Percentiles rank a stretch among this genome's conserved stretches.
These are phyloP conservation scores for Listronotus oregonensis DNA, from an alignment of 1,140 invertebrate species.

Conservation along the genomic window DNA sequence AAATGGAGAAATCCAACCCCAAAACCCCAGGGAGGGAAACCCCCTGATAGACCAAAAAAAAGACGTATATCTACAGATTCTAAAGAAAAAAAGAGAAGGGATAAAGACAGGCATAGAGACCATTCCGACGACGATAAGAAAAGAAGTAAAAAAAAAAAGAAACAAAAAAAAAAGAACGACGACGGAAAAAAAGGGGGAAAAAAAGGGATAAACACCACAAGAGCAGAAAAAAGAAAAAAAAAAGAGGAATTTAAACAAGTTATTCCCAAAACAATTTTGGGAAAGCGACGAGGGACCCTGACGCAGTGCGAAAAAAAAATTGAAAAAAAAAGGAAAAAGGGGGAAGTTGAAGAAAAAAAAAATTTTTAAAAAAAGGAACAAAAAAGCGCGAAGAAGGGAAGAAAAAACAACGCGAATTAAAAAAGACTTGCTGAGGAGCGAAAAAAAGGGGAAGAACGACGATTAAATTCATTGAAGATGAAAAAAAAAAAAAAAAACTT, in stretches of 20 bases:
- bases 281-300: conserved; percentile 51
- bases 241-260: conserved; percentile 58
- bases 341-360: conserved; percentile 24
- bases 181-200: conserved; percentile 60
- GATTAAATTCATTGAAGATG: conserved; percentile 54
- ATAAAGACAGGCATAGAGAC: conserved; percentile 56
- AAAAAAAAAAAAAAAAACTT: conserved; percentile 58
- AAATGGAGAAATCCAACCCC: conserved; percentile 40
- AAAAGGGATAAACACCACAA: conserved; percentile 58
- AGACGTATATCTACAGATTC: conserved; percentile 39
- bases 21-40: conserved; percentile 52
- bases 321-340: conserved; percentile 26
- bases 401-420: conserved; percentile 1
- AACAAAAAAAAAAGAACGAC: conserved; percentile 61
- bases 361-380: background rate
- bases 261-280: conserved; percentile 57
- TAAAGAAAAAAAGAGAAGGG: conserved; percentile 56
- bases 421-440: conserved; percentile 12
- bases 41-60: conserved; percentile 45
- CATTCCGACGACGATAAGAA: conserved; percentile 56
- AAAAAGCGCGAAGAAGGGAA: conserved; percentile 10
- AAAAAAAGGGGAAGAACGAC: conserved; percentile 56
- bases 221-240: conserved; percentile 57
- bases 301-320: conserved; percentile 20
- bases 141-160: conserved; percentile 62